Base-by-base conservation (phyloP, 1,140 invertebrate genomes). In the Drosophila erecta region DNA sequence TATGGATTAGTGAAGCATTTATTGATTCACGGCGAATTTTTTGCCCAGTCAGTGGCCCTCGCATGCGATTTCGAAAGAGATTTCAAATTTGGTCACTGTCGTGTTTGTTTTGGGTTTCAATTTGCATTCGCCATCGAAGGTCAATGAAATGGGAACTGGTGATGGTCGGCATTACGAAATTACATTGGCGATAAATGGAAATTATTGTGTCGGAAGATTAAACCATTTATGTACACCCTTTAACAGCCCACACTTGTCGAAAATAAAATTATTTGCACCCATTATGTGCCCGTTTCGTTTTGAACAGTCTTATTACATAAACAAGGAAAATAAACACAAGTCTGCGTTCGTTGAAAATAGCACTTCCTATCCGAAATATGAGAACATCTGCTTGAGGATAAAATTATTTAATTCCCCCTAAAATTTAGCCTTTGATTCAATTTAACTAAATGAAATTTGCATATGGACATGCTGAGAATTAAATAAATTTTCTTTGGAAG, bases 81-180 rank as follows among this genome's bases (percentile, higher is more conserved):
- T 40, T 37, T n/a, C 27, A 30, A 40, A 30, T 61, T 62, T 58
- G 51, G 71, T 20, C 72, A 75, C 71, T 75, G 53, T 62, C 30
- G n/a, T 37, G 27, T 56, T 61, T 61, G 22, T 74, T 83, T 89
- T 59, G 69, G 55, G 59, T 80, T 67, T 62, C 46, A 51, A 89
- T 89, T 89, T 74, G 54, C 76, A 77, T 80, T 74, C 12, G 69
- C 44, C 58, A 60, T 20, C 65, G 84, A 89, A 89, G 84, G 84
- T 89, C 84, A 89, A 89, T 80, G 84, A 89, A 89, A 89, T 84
- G 76, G 66, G 60, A 50, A 49, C 51, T 59, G 58, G 54, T n/a
- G 59, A 64, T 61, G 59, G 79, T 55, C 66, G 33, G 17, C 20
- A 59, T 87, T 85, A 56, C 81, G 43, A 65, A 74, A 85, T 33